Base-by-base conservation (phyloP, 2,113 vertebrate genomes). In the Ascaphus truei region DNA sequence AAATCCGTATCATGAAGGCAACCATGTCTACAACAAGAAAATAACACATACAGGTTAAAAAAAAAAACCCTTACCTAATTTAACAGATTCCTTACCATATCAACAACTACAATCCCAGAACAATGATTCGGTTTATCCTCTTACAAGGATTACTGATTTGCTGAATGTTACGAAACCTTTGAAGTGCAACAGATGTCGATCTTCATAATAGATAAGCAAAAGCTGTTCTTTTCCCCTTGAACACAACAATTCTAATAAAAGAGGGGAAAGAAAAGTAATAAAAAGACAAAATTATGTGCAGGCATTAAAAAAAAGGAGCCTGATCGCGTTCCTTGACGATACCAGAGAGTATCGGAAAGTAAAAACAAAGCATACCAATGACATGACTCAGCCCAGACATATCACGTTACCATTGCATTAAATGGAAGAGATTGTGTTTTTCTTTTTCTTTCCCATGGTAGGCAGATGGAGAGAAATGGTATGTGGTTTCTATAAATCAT, bases 141-240 rank as follows among this genome's bases (percentile, higher is more conserved):
- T 76, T 64, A 60, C 11, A 56, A 74, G 37, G 61, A 78, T 75
- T 82, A 85, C 11, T 61, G 31, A 45, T 79, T 77, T 75, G 67
- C 62, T 73, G 34, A 9, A 65, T 45, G 62, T 53, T 74, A 57
- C 50, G 56, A 80, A 82, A 73, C 15, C 45, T 75, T 76, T 76
- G 59, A 78, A 81, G 62, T 60, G n/a, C 20, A 80, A 64, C 51
- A 77, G 57, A 79, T 77, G 73, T 68, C 23, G 74, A 45, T 72
- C 71, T 68, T 74, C 59, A 51, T 29, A 48, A 27, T 52, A 45
- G 53, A 76, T 66, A 71, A 76, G 64, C 22, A 74, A 50, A 3
- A 73, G 7, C 34, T 51, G 37, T 45, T 55, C n/a, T n/a, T 68
- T 63, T 58, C 72, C n/a, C 12, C 50, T 18, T 23, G 25, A 33